Evolutionary conservation across 1,140 invertebrate species (phyloP).

Genomic region (Choristoneura fumiferana): DNA sequence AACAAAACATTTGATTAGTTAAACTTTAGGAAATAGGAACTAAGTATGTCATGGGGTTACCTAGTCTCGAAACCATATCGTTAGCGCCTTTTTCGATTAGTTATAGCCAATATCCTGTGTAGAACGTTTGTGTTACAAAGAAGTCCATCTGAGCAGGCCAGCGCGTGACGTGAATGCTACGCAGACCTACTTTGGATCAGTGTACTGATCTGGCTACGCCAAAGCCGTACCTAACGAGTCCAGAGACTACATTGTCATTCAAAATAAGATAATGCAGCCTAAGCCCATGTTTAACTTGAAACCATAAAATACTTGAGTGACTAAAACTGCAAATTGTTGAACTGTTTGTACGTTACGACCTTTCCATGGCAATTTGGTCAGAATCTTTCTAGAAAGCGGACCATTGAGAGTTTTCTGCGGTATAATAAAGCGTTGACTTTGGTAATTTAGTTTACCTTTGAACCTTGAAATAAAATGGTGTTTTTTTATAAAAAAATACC

Average conservation of each 20-base stretch:
- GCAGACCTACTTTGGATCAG: too few relatives aligned
- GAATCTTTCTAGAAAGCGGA: too few relatives aligned
- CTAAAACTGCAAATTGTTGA: constrained; percentile 13
- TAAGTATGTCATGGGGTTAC: constrained; percentile 53
- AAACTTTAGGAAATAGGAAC: too few relatives aligned
- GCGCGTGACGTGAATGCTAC: constrained; percentile 39
- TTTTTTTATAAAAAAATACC: too few relatives aligned
- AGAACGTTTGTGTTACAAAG: constrained; percentile 51
- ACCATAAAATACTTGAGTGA: constrained; percentile 22
- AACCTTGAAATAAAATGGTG: too few relatives aligned
- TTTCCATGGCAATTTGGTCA: background rate
- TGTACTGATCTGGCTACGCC: constrained; percentile 27
- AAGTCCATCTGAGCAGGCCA: constrained; percentile 44
- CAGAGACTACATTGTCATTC: background rate
- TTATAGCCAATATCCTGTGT: constrained; percentile 50
- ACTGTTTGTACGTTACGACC: background rate
- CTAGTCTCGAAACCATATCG: constrained; percentile 31
- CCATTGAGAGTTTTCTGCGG: too few relatives aligned
- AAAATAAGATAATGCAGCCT: too few relatives aligned
- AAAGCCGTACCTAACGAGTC: constrained; percentile 17
- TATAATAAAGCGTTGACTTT: too few relatives aligned
- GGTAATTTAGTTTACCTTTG: too few relatives aligned
- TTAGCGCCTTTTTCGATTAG: constrained; percentile 53
- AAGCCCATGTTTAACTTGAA: too few relatives aligned
- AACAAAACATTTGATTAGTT: too few relatives aligned